phyloP scores from a whole-genome alignment of 2,113 vertebrate genomes.

The Plestiodon gilberti region DNA sequence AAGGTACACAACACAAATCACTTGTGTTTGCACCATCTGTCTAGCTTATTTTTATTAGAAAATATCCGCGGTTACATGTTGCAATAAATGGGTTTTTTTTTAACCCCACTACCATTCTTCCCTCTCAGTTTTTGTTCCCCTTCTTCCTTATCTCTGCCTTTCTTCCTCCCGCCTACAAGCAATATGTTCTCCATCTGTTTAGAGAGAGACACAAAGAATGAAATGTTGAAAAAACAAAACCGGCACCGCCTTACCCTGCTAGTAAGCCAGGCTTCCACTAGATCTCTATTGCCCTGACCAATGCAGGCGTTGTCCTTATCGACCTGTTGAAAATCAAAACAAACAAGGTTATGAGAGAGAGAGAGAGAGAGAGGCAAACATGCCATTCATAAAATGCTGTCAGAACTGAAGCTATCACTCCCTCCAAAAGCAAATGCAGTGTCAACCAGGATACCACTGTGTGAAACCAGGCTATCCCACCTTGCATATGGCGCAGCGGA shows the following conservation, averaged over 20 bases:
- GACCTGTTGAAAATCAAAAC: background rate
- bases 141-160: background rate
- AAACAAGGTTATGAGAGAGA: background rate
- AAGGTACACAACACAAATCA: background rate
- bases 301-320: background rate
- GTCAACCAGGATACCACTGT: background rate
- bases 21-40: background rate
- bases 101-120: background rate
- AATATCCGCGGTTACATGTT: background rate
- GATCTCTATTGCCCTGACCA: background rate
- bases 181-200: background rate
- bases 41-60: background rate
- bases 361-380: too few species aligned
- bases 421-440: background rate
- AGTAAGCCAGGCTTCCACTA: background rate
- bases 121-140: background rate
- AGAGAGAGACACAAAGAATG: background rate
- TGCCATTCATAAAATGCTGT: background rate
- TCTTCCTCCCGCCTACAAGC: background rate
- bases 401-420: background rate
- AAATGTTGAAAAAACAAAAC: background rate
- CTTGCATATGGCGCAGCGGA: background rate
- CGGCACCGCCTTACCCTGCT: slow-evolving; percentile 1
- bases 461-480: background rate
- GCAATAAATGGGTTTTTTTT: too few species aligned